Conservation (phyloP, 2,888 invertebrate genomes). For the Scaptomyza parva region DNA sequence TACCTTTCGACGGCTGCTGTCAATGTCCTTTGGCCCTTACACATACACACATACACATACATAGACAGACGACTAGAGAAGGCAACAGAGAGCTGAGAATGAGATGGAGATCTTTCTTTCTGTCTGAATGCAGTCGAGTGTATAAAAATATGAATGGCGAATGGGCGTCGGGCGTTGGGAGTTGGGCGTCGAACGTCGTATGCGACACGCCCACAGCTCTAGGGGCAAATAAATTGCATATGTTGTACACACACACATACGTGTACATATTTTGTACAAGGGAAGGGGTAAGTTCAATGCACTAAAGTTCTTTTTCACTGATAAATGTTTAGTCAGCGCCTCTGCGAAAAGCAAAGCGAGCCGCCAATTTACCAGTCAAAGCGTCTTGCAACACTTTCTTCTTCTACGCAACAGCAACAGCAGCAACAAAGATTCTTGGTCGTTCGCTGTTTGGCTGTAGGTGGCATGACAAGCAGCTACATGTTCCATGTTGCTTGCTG, state of each 20-base stretch:
- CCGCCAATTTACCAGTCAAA: slow-evolving; percentile 51
- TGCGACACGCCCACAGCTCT: slow-evolving; percentile 62
- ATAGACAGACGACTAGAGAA: neutral
- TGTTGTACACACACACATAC: slow-evolving; percentile 10
- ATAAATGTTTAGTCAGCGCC: slow-evolving; percentile 66
- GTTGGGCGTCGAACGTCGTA: slow-evolving; percentile 58
- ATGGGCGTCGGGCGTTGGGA: slow-evolving; percentile 56
- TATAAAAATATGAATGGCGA: slow-evolving; percentile 72
- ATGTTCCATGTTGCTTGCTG: slow-evolving; percentile 25
- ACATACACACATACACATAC: no score
- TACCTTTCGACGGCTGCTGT: slow-evolving; percentile 69
- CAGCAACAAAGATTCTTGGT: slow-evolving; percentile 27
- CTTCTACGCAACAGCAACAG: slow-evolving; percentile 46
- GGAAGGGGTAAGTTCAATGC: slow-evolving; percentile 64
- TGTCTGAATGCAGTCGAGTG: slow-evolving; percentile 72
- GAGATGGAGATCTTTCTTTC: slow-evolving; percentile 40
- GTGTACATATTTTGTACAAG: slow-evolving; percentile 5
- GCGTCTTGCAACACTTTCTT: slow-evolving; percentile 71
- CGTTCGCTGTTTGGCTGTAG: slow-evolving; percentile 40
- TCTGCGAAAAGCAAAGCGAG: slow-evolving; percentile 36
- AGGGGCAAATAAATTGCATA: slow-evolving; percentile 65
- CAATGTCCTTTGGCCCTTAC: slow-evolving; percentile 68
- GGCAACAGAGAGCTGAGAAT: slow-evolving; percentile 12
- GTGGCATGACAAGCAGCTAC: slow-evolving; percentile 55
- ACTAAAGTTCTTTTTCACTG: slow-evolving; percentile 48